A percentile compares a stretch with the other conserved stretches of the same genome.
Evolutionary conservation across 2,888 invertebrate genomes (phyloP).

Genomic region (Herminia tarsipennalis): DNA sequence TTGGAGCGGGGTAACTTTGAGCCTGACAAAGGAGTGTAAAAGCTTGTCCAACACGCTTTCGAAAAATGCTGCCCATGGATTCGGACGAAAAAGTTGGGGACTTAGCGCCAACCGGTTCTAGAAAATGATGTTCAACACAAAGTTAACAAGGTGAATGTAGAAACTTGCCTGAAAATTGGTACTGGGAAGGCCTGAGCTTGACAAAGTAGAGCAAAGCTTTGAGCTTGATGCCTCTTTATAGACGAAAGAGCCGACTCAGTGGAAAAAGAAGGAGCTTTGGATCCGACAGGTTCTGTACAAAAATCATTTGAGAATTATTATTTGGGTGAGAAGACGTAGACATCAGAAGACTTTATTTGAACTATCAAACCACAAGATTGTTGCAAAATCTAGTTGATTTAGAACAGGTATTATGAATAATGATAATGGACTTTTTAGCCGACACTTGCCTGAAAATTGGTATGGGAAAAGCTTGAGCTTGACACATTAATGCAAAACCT

Average conservation of each 20-base stretch:
- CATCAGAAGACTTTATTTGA: slow-evolving; percentile 17
- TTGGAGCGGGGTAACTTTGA: slow-evolving; percentile 89
- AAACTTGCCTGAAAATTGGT: slow-evolving; percentile 88
- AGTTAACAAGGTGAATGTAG: slow-evolving; percentile 30
- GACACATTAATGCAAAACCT: slow-evolving; percentile 88
- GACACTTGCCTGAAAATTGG: slow-evolving; percentile 89
- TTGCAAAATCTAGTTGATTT: no score
- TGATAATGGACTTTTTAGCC: no score
- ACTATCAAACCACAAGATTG: no score
- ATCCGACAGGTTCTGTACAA: slow-evolving; percentile 88
- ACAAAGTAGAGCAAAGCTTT: slow-evolving; percentile 87
- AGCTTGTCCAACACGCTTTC: slow-evolving; percentile 79
- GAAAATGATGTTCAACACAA: slow-evolving; percentile 47
- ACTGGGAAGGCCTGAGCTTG: slow-evolving; percentile 91
- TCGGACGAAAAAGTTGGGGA: slow-evolving; percentile 85
- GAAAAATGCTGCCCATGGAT: slow-evolving; percentile 87
- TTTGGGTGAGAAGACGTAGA: slow-evolving; percentile 6
- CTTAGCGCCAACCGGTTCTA: slow-evolving; percentile 83
- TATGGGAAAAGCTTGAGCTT: slow-evolving; percentile 89
- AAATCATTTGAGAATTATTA: slow-evolving; percentile 43
- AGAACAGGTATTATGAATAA: no score
- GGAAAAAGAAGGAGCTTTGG: slow-evolving; percentile 88
- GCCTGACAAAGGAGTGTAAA: slow-evolving; percentile 89
- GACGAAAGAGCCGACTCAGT: slow-evolving; percentile 88
- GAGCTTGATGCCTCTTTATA: slow-evolving; percentile 83